A percentile compares a stretch with the other conserved stretches of the same genome.
Conservation (phyloP, 2,888 invertebrate genomes). For the Limnephilus lunatus region DNA sequence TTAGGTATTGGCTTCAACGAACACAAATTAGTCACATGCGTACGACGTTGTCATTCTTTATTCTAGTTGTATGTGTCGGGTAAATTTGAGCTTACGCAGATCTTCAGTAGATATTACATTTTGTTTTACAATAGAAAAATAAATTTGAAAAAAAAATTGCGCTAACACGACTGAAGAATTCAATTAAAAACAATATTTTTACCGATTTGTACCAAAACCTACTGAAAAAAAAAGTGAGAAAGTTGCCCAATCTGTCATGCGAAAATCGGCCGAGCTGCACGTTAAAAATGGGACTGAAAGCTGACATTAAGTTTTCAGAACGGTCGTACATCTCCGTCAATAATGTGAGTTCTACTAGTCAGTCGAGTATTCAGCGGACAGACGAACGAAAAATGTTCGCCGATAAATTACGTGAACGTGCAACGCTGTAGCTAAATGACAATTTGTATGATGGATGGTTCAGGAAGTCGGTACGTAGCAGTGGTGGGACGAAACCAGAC, state of each 20-base stretch:
- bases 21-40: too few species aligned
- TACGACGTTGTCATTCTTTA: too few species aligned
- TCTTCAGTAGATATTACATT: too few species aligned
- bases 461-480: not conserved
- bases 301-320: not conserved
- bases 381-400: not conserved
- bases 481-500: not conserved
- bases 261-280: not conserved
- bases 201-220: too few species aligned
- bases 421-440: conserved; percentile 20
- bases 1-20: too few species aligned
- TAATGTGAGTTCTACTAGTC: not conserved
- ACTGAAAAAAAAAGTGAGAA: not conserved
- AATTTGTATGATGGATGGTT: conserved; percentile 43
- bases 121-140: too few species aligned
- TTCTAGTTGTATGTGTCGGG: too few species aligned
- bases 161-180: too few species aligned
- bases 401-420: not conserved
- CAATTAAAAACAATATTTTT: too few species aligned
- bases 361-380: not conserved
- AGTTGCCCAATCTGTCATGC: not conserved
- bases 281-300: not conserved
- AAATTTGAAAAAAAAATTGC: too few species aligned
- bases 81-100: too few species aligned
- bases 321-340: not conserved